Percentiles rank a stretch among this genome's conserved stretches.
phyloP scores from a whole-genome alignment of 1,140 invertebrate species.

The Ceratina australensis region DNA sequence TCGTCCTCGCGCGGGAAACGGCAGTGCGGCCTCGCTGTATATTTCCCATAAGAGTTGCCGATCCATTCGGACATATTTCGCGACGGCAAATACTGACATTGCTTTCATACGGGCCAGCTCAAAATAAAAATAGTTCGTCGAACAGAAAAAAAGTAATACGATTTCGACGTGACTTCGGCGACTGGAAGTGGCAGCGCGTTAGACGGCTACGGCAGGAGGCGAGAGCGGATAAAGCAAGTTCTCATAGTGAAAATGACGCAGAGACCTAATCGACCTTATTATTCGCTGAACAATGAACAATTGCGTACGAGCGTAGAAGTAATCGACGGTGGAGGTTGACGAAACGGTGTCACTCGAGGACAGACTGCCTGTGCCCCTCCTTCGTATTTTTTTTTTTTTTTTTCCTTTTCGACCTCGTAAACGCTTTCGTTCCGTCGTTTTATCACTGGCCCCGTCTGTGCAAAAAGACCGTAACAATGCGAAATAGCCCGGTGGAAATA shows the following conservation, averaged over 20 bases:
- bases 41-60: slow-evolving; percentile 36
- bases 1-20: slow-evolving; percentile 8
- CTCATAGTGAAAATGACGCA: slow-evolving; percentile 59
- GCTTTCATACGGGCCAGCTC: background rate
- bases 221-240: slow-evolving; percentile 37
- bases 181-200: background rate
- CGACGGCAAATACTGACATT: background rate
- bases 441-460: background rate
- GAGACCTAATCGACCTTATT: slow-evolving; percentile 63
- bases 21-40: background rate
- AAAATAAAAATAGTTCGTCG: too few species aligned
- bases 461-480: slow-evolving; percentile 24
- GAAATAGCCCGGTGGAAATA: slow-evolving; percentile 22
- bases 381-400: slow-evolving; percentile 22
- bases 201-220: background rate
- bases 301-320: slow-evolving; percentile 61
- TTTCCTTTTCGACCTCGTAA: slow-evolving; percentile 14
- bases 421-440: slow-evolving; percentile 44
- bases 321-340: slow-evolving; percentile 56
- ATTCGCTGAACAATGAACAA: slow-evolving; percentile 65
- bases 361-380: slow-evolving; percentile 10
- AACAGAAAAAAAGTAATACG: too few species aligned
- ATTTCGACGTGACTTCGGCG: too few species aligned
- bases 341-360: slow-evolving; percentile 53
- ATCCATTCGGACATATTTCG: background rate